Evolutionary conservation across 2,113 vertebrate genomes (phyloP).

Genomic region (Poeciliopsis prolifica): DNA sequence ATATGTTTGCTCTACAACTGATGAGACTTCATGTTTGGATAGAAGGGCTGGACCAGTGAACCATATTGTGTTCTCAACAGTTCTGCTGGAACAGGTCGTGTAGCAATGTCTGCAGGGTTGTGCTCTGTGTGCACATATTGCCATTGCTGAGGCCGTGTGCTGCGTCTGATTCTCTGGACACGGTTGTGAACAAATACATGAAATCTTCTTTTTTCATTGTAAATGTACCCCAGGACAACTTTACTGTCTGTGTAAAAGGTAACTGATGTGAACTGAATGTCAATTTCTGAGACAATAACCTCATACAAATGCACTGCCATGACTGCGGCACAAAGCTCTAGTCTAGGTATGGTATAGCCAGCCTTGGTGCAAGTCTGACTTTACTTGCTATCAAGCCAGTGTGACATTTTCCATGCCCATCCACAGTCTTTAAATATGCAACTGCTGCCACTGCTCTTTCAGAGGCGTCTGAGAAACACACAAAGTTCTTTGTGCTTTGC

Average conservation of each 20-base stretch:
- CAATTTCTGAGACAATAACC: too few relatives aligned
- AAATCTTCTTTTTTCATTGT: conserved; percentile 1
- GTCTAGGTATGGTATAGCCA: too few relatives aligned
- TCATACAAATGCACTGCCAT: too few relatives aligned
- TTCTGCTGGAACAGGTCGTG: neutral
- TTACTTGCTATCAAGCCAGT: too few relatives aligned
- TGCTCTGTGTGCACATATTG: neutral
- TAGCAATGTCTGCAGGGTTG: neutral
- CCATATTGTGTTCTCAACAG: neutral
- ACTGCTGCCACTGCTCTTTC: too few relatives aligned
- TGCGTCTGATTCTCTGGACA: neutral
- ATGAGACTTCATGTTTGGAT: neutral
- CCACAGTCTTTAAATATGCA: too few relatives aligned
- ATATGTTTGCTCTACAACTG: neutral
- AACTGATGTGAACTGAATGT: too few relatives aligned
- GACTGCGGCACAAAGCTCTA: too few relatives aligned
- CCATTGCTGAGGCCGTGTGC: neutral
- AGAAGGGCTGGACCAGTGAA: neutral
- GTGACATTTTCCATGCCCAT: too few relatives aligned
- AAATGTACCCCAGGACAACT: neutral
- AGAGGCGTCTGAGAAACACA: too few relatives aligned
- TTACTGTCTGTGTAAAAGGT: neutral
- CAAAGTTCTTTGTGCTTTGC: too few relatives aligned
- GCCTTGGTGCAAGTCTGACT: too few relatives aligned
- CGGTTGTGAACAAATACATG: neutral